These are phyloP conservation scores for Hymenochirus boettgeri DNA, from an alignment of 2,113 vertebrate species.

Conservation along the genomic window DNA sequence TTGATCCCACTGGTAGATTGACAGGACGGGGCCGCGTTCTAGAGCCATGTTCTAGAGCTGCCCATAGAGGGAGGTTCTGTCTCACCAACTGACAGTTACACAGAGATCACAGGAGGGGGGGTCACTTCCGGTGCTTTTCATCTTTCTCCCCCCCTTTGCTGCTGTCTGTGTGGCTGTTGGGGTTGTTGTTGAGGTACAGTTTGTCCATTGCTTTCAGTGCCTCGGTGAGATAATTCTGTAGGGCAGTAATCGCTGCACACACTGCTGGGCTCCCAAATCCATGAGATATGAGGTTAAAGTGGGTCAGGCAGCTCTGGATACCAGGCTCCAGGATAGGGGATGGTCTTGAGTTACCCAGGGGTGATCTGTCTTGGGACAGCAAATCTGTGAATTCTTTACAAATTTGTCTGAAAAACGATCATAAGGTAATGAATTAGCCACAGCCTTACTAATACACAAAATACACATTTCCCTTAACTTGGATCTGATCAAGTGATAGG, in stretches of 20 bases:
- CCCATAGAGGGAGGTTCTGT: slow-evolving; percentile 34
- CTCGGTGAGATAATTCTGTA: slow-evolving; percentile 99
- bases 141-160: slow-evolving; percentile 97
- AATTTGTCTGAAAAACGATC: slow-evolving; percentile 82
- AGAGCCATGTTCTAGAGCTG: slow-evolving; percentile 33
- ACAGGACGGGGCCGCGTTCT: slow-evolving; percentile 24
- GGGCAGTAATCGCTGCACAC: slow-evolving; percentile 92
- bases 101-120: neutral
- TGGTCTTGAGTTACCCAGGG: slow-evolving; percentile 94
- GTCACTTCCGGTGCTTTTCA: slow-evolving; percentile 98
- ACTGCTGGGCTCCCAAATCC: slow-evolving; percentile 96
- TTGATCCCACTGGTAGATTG: slow-evolving; percentile 26
- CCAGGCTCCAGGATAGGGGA: slow-evolving; percentile 97
- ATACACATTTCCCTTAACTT: too few relatives aligned
- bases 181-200: slow-evolving; percentile 98
- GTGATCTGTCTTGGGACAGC: slow-evolving; percentile 98
- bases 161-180: slow-evolving; percentile 96
- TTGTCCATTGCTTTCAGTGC: slow-evolving; percentile 99
- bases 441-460: too few relatives aligned
- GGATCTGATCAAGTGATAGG: too few relatives aligned
- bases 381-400: slow-evolving; percentile 99
- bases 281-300: slow-evolving; percentile 99
- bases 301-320: slow-evolving; percentile 98
- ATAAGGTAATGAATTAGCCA: too few relatives aligned
- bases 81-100: slow-evolving; percentile 11